Evolutionary conservation across 2,888 invertebrate species (phyloP).

Genomic region (Synanthedon vespiformis): DNA sequence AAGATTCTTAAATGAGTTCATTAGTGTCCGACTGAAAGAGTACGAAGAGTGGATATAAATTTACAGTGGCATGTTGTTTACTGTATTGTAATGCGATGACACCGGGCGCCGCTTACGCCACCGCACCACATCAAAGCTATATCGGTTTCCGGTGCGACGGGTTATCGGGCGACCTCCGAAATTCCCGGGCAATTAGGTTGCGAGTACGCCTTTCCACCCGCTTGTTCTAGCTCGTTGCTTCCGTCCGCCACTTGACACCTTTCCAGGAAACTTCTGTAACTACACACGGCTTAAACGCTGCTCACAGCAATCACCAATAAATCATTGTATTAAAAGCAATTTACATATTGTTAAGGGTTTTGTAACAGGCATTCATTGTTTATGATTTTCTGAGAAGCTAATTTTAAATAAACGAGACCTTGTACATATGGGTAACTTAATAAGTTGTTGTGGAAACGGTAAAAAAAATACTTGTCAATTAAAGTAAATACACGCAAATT

Average conservation of each 20-base stretch:
- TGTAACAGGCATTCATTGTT: too few species aligned
- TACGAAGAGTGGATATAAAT: background rate
- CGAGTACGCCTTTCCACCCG: conserved; percentile 36
- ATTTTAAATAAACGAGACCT: too few species aligned
- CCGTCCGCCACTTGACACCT: conserved; percentile 19
- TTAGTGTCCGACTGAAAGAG: background rate
- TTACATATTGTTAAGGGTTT: too few species aligned
- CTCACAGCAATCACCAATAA: background rate
- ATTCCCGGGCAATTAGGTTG: conserved; percentile 46
- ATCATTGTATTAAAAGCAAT: background rate
- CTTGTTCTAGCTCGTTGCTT: conserved; percentile 29
- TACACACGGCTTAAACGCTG: too few species aligned
- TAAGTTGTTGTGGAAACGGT: too few species aligned
- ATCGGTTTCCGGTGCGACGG: conserved; percentile 62
- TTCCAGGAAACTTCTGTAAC: conserved; percentile 4
- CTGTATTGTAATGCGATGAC: background rate
- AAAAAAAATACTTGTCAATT: too few species aligned
- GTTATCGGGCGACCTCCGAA: conserved; percentile 66
- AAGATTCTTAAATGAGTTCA: too few species aligned
- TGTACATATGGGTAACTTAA: too few species aligned
- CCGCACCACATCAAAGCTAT: conserved; percentile 17
- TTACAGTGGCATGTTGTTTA: background rate
- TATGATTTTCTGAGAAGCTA: too few species aligned
- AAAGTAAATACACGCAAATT: too few species aligned
- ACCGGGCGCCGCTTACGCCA: background rate